Percentiles rank a stretch among this genome's conserved stretches.
phyloP scores from a whole-genome alignment of 2,797 vertebrate species.

The Jordanella pulchra region DNA sequence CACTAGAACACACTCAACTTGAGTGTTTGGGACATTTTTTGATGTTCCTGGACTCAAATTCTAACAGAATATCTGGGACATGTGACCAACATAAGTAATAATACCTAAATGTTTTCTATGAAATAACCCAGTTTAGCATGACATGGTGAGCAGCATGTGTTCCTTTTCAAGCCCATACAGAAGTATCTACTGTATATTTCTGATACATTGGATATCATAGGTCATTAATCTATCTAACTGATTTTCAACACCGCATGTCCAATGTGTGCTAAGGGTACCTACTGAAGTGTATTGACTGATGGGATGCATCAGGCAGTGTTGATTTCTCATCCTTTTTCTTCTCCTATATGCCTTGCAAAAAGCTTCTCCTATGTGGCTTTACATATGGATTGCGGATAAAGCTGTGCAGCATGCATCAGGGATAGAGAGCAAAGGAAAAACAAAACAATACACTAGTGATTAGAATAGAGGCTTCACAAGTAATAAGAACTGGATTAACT shows the following conservation, averaged over 20 bases:
- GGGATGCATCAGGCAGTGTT: not conserved
- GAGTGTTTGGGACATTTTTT: not conserved
- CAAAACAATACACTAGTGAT: constrained; percentile 49
- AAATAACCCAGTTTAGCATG: not conserved
- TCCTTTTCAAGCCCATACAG: not conserved
- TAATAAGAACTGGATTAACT: constrained; percentile 56
- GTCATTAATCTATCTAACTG: not conserved
- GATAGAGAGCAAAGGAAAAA: constrained; percentile 59
- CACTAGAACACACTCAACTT: not conserved
- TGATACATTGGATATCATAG: not conserved
- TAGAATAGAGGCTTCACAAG: constrained; percentile 52
- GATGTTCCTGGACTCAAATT: not conserved
- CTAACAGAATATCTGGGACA: not conserved
- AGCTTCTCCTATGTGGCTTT: constrained; percentile 4
- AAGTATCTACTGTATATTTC: not conserved
- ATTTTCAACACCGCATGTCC: not conserved
- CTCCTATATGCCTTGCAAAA: constrained; percentile 2
- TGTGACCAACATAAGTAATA: not conserved
- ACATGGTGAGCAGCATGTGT: not conserved
- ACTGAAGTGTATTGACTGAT: not conserved
- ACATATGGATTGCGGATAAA: constrained; percentile 17
- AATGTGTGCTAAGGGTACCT: not conserved
- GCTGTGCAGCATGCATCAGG: constrained; percentile 38
- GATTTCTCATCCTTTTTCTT: not conserved
- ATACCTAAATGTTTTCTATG: not conserved